Base-by-base conservation (phyloP, 1,140 invertebrate genomes). In the Drosophila subpulchrella region DNA sequence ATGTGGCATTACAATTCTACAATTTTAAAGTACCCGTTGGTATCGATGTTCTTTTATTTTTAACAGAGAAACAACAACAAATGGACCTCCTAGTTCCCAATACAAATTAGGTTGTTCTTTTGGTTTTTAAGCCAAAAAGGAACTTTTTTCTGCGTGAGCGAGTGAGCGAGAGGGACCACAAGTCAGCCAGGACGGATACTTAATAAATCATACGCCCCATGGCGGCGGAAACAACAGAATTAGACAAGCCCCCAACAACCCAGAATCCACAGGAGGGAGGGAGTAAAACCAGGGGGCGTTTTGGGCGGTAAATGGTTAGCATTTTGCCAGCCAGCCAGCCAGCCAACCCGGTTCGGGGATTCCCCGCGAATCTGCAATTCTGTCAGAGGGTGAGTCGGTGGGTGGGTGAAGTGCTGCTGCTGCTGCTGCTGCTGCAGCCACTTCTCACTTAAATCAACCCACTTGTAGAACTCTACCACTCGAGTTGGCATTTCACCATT, bases 151-250 rank as follows among this genome's bases (percentile, higher is more conserved):
- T 41, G 48, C 7, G 36, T 17, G 32, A 30, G 46, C n/a, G 30
- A 27, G 15, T 38, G 30, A n/a, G 32, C 48, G 32, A 66, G 27
- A 51, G 62, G 20, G 60, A 38, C 42, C 81, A 55, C 55, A 67
- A 75, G 78, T 78, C 79, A 82, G 79, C 65, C 46, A 71, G 53
- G 59, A 72, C 51, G 65, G 65, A 51, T 81, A 84, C 80, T 88
- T 89, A 89, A 88, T 88, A 88, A 88, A 88, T 89, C 83, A 88
- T 88, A 66, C 77, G 77, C 71, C 65, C 78, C 65, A 67, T 66
- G 42, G 67, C 57, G 32, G 38, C 27, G 32, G 38, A 58, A 44
- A 63, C 42, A 54, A 58, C 44, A 61, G 56, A 72, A 78, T 82
- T 82, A 88, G 84, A 76, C 80, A 86, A 54, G 32, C 50, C 54